Base-by-base conservation (phyloP, 2,888 invertebrate species). In the Boloria selene region DNA sequence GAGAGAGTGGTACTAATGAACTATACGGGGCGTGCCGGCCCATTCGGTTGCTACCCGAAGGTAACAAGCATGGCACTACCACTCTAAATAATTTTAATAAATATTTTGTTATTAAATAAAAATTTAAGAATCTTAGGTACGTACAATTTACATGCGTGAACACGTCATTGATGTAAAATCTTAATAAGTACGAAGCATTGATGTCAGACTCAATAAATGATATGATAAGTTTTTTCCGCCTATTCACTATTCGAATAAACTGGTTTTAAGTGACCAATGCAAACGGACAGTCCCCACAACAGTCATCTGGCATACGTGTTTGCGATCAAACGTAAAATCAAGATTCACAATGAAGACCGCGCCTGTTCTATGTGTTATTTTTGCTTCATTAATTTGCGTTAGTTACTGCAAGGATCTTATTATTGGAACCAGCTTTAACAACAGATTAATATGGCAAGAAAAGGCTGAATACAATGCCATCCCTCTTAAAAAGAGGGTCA, bases 401-500 rank as follows among this genome's bases (percentile, higher is more conserved):
- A 76, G 77, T 72, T 77, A 86, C 69, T 84, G 85, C 72, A 89
- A 90, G 72, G 91, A 92, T 71, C 79, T 92, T 49, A 91, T 91
- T 61, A 86, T 90, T 26, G 91, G 91, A 51, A 84, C 88, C 13
- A 90, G 89, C 77, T 91, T 83, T 73, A 91, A 91, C 74, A 83
- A 83, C 70, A 80, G 90, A 71, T 77, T 91, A 64, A 45, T 88
- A 17, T 84, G 82, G 80, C 90, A 90, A 70, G 76, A 90, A 70
- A 91, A 91, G 72, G 87, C 87, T 1, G 91, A 90, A 64, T 91
- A 90, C 74, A 88, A 83, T 74, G 77, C 88, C 4, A 87, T 91
- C 68, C 92, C 90, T 3, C 75, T 91, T 5, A 91, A 90, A 76
- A 92, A 92, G 72, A 82, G 91, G 70, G 90, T 90, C 63, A 92